Conservation (phyloP, 2,113 vertebrate genomes). For the Xiphophorus maculatus region DNA sequence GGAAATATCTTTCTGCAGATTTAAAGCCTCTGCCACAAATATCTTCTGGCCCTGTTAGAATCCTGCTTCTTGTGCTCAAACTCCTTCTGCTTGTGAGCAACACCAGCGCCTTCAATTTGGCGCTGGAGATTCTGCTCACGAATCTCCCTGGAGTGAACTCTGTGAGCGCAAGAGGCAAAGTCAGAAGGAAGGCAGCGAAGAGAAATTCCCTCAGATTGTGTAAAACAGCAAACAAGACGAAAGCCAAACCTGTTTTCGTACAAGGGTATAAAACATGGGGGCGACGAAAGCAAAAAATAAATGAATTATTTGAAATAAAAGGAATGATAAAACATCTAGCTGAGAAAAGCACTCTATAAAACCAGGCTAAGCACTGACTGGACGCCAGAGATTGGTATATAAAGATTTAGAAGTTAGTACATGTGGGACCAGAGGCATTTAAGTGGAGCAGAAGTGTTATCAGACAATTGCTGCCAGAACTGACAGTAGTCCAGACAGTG, state of each 20-base stretch:
- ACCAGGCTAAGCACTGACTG: not conserved
- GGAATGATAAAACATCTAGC: too few relatives aligned
- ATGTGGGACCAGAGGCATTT: not conserved
- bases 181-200: too few relatives aligned
- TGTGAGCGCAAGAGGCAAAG: not conserved
- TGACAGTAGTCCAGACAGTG: not conserved
- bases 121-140: not conserved
- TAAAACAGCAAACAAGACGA: not conserved
- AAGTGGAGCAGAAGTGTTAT: not conserved
- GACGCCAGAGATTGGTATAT: not conserved
- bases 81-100: not conserved
- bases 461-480: not conserved
- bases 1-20: not conserved
- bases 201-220: not conserved
- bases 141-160: not conserved
- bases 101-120: not conserved
- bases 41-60: not conserved
- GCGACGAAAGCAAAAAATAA: too few relatives aligned
- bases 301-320: too few relatives aligned
- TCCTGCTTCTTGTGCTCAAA: not conserved
- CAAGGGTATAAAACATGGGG: too few relatives aligned
- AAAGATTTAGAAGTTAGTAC: not conserved
- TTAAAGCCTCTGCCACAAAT: not conserved
- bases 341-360: too few relatives aligned
- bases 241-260: too few relatives aligned